Conservation (phyloP, 2,113 vertebrate genomes). For the Phrynosoma platyrhinos region DNA sequence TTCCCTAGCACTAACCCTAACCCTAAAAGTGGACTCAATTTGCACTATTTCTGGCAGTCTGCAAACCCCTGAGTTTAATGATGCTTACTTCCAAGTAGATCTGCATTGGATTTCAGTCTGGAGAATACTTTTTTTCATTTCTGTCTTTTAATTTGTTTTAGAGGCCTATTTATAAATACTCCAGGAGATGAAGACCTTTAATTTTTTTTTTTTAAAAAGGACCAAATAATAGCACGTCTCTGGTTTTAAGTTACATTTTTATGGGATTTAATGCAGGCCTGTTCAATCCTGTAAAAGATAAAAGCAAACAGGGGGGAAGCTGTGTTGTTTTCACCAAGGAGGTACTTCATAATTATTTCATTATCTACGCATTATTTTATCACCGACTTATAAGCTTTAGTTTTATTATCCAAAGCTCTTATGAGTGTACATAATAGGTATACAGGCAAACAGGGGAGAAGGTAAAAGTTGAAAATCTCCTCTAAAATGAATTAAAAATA, state of each 20-base stretch:
- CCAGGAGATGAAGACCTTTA: neutral
- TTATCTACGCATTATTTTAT: conserved; percentile 56
- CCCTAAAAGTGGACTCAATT: too few relatives aligned
- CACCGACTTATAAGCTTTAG: conserved; percentile 19
- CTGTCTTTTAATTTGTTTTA: neutral
- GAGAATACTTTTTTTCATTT: neutral
- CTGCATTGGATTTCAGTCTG: neutral
- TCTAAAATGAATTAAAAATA: conserved; percentile 63
- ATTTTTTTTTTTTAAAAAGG: neutral
- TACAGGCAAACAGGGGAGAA: conserved; percentile 18
- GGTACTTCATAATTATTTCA: conserved; percentile 45
- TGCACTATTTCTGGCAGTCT: too few relatives aligned
- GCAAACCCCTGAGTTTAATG: too few relatives aligned
- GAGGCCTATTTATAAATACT: neutral
- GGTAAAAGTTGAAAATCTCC: conserved; percentile 28
- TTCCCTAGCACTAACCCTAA: too few relatives aligned
- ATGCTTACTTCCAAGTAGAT: neutral
- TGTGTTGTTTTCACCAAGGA: conserved; percentile 26
- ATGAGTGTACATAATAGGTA: conserved; percentile 44
- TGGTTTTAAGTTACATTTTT: conserved; percentile 11
- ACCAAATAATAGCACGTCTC: conserved; percentile 1
- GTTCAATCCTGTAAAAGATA: conserved; percentile 9
- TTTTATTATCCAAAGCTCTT: conserved; percentile 23
- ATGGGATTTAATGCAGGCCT: conserved; percentile 25
- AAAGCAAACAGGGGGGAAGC: conserved; percentile 31